Evolutionary conservation across 1,140 invertebrate genomes (phyloP), one percentile per base, ranked within the genome.

Genomic region (Zaprionus ornatus): DNA sequence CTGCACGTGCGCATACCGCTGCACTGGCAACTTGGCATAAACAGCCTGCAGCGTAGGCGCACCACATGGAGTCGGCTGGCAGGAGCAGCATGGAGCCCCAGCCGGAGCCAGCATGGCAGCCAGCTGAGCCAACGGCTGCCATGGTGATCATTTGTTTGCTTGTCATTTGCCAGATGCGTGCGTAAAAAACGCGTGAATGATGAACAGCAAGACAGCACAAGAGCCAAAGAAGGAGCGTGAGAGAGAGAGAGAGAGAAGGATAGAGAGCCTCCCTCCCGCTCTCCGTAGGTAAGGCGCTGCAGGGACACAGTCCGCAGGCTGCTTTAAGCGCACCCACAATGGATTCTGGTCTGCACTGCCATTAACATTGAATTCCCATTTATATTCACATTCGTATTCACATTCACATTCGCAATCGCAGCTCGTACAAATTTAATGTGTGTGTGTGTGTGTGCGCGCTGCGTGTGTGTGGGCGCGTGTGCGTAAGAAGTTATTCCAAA

Each of bases 121-220:
- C 29, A 80, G 79, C 67, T 55, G 79, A 70, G 48, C 25, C 37
- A 25, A 29, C 21, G 19, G 57, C 67, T 69, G 48, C 56, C 48
- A 67, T 67, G 64, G 35, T 35, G 64, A 74, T 74, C 71, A 79
- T 86, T 82, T 86, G 60, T 63, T 79, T 85, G 71, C 74, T 68
- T 82, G 82, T 79, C 82, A 82, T 82, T 79, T 72, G 82, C 82
- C 77, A 81, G 63, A 69, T 71, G 66, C 74, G 74, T 35, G 61
- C 40, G 23, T 55, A 57, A 42, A 67, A 74, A 80, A 80, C 72
- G 60, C 21, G 21, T 50, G 35, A 65, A 35, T 55, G 29, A 64
- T 29, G 61, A 29, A 54, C 23, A 15, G 37, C 6, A 19, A n/a
- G 19, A 62, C 29, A 52, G 45, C 10, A 32, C 27, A 56, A 21